phyloP scores from a whole-genome alignment of 2,797 vertebrate species.

The Siniperca scherzeri region DNA sequence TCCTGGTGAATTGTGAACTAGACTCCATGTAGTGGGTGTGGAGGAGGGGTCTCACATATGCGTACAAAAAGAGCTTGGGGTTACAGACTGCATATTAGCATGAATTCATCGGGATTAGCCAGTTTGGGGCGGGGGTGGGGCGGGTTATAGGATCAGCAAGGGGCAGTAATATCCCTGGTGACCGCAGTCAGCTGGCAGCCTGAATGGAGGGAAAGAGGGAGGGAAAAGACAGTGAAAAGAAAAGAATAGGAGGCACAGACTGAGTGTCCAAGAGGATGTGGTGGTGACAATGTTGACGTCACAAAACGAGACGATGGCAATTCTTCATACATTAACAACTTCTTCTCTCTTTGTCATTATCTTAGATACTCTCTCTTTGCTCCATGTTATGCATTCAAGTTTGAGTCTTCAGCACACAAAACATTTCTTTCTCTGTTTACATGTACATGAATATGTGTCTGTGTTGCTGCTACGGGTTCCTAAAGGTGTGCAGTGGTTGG shows the following conservation, averaged over 20 bases:
- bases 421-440: background rate
- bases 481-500: slow-evolving; percentile 20
- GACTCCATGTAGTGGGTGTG: slow-evolving; percentile 50
- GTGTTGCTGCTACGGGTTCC: slow-evolving; percentile 5
- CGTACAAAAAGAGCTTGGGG: slow-evolving; percentile 55
- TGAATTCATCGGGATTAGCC: slow-evolving; percentile 82
- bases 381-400: slow-evolving; percentile 10
- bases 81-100: slow-evolving; percentile 75
- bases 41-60: slow-evolving; percentile 57
- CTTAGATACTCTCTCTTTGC: slow-evolving; percentile 16
- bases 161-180: slow-evolving; percentile 85
- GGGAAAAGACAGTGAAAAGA: slow-evolving; percentile 51
- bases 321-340: slow-evolving; percentile 29
- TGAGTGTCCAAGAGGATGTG: slow-evolving; percentile 68
- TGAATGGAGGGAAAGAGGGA: slow-evolving; percentile 49
- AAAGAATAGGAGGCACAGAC: slow-evolving; percentile 57
- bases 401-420: background rate
- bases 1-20: slow-evolving; percentile 47
- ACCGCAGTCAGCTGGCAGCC: slow-evolving; percentile 85
- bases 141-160: slow-evolving; percentile 47
- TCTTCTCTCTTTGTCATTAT: slow-evolving; percentile 36
- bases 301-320: slow-evolving; percentile 38
- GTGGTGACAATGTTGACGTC: slow-evolving; percentile 67
- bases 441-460: background rate
- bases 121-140: slow-evolving; percentile 40